phyloP scores from a whole-genome alignment of 2,888 invertebrate species.

The Helleia helle region DNA sequence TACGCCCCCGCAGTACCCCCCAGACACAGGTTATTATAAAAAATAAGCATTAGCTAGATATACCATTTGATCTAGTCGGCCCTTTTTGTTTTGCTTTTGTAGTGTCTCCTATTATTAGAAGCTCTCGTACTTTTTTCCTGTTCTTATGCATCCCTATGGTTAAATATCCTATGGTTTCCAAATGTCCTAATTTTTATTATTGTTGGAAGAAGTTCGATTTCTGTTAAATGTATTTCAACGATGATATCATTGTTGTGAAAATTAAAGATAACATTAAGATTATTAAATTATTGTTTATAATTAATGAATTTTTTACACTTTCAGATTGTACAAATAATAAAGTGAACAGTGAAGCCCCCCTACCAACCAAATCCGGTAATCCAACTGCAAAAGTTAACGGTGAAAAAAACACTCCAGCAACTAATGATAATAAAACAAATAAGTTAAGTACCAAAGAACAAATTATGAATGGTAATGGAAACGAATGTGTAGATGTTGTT shows the following conservation, averaged over 20 bases:
- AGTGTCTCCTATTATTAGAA: background rate
- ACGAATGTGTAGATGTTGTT: slow-evolving; percentile 43
- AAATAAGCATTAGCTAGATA: slow-evolving; percentile 1
- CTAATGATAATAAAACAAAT: slow-evolving; percentile 42
- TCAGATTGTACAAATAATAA: slow-evolving; percentile 53
- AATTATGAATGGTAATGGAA: slow-evolving; percentile 61
- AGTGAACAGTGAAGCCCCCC: slow-evolving; percentile 41
- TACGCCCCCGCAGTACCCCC: slow-evolving; percentile 46
- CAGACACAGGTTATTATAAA: slow-evolving; percentile 41
- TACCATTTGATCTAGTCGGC: slow-evolving; percentile 2
- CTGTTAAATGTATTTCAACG: background rate
- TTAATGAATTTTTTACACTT: slow-evolving; percentile 14
- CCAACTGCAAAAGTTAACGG: slow-evolving; percentile 45
- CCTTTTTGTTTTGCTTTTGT: slow-evolving; percentile 3
- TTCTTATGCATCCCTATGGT: background rate
- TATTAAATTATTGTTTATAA: slow-evolving; percentile 11
- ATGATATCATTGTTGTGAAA: background rate
- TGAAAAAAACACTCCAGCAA: slow-evolving; percentile 41
- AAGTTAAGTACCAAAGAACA: slow-evolving; percentile 62
- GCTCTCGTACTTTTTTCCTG: background rate
- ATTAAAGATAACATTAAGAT: background rate
- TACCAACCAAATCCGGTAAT: slow-evolving; percentile 38
- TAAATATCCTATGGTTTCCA: background rate
- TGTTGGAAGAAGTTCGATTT: background rate
- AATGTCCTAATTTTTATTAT: background rate